Base-by-base conservation (phyloP, 2,113 vertebrate species). In the Oncorhynchus masou region DNA sequence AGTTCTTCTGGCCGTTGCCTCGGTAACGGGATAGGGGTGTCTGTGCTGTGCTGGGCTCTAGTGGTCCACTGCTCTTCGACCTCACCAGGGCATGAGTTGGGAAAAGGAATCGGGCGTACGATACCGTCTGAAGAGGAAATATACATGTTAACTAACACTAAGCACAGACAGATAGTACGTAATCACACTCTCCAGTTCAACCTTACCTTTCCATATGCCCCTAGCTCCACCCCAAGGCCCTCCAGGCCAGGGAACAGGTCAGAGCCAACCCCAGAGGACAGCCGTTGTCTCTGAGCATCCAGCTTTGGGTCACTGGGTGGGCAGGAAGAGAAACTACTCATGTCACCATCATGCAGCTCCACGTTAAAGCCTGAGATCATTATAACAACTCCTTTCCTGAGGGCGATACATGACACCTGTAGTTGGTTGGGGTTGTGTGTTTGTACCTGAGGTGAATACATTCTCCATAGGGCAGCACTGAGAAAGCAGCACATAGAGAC, bases 381-480 rank as follows among this genome's bases (percentile, higher is more conserved):
- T 6, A 19, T 19, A 69, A 69, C 68, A 69, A 69, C 68, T 39
- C 68, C 68, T 69, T 69, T 69, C 31, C 72, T 7, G 25, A 81
- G n/a, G 68, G 67, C 68, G 68, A 74, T 16, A 77, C 76, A 76
- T 74, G 49, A 79, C 60, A 85, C 60, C 64, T 77, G 67, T 76
- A 70, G 57, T 81, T 62, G 73, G 79, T 70, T 72, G 25, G 71
- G 74, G 62, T 25, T 78, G 66, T 2, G 71, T 73, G 62, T 79
- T 71, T 82, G 93, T 95, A 99, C 98, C 96, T 97, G 93, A 95
- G 90, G 82, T 94, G 91, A 76, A 94, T 85, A 72, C 93, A 94
- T 80, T 97, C 96, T 88, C 97, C 97, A 73, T 99, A 99, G 34
- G 98, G 97, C 72, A 99, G 94, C 89, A 99, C 92, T 31, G 98